Evolutionary conservation across 2,113 vertebrate genomes (phyloP), one percentile per base, ranked within the genome.

Genomic region (Anguilla japonica): DNA sequence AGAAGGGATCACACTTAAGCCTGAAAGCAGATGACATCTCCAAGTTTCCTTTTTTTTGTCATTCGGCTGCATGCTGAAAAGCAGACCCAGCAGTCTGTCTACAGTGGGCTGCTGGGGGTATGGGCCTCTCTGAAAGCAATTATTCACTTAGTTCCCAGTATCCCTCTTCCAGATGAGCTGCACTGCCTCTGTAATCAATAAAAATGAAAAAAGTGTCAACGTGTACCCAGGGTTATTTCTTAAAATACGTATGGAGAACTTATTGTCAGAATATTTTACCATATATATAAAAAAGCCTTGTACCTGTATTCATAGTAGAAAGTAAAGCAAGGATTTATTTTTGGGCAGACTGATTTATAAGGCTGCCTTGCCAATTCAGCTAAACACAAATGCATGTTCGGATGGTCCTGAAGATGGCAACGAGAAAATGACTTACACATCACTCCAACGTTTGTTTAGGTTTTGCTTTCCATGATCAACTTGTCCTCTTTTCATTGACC

Each of bases 41-140:
- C 14, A 82, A 53, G 39, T 82, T 53, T 53, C 50, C 11, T 8
- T 26, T 20, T 46, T 83, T 20, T 46, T 57, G 53, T 53, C n/a
- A 83, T 57, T 83, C 39, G 13, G 50, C 83, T 63, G 22, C 2
- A 11, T 34, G 56, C 56, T 63, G 20, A 29, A 60, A n/a, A n/a
- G n/a, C 22, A 16, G 22, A 29, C 14, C 81, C 41, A 7, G 41
- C 41, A 9, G 1, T 46, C 43, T 1, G 43, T 46, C 81, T n/a
- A 20, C 34, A 26, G 29, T 39, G 82, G 50, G 7, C n/a, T 57
- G 82, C 43, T n/a, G 50, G 53, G 34, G 83, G 83, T 83, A 57
- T 60, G 34, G 26, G 81, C 81, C 26, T 40, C 46, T 83, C 81
- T 60, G 83, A 57, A 83, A 83, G 50, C 81, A 20, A 29, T 83